Evolutionary conservation across 2,888 invertebrate species (phyloP).

Genomic region (Cosmia pyralina): DNA sequence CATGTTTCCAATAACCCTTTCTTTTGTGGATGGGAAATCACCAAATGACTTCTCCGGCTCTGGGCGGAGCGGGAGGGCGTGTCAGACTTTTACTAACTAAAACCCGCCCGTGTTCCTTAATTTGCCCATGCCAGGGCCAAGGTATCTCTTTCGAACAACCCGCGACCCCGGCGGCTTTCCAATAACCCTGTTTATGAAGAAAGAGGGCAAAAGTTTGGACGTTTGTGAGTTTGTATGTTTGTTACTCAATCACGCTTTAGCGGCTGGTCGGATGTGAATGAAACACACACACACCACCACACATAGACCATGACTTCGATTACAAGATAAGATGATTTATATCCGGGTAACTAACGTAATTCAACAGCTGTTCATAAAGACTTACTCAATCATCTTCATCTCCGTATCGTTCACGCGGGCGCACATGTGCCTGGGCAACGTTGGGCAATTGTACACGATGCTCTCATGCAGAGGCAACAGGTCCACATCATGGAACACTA

Average conservation of each 20-base stretch:
- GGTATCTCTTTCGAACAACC: too few species aligned
- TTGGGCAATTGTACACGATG: slow-evolving; percentile 96
- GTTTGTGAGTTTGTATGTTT: not conserved
- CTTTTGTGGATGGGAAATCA: too few species aligned
- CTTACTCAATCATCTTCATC: slow-evolving; percentile 32
- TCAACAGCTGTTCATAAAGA: not conserved
- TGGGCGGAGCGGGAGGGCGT: too few species aligned
- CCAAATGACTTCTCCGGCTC: too few species aligned
- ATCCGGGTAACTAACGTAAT: not conserved
- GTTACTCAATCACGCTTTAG: not conserved
- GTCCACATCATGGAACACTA: slow-evolving; percentile 98
- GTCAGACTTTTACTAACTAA: too few species aligned
- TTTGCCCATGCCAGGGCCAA: too few species aligned
- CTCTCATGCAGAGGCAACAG: slow-evolving; percentile 96
- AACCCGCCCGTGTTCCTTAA: too few species aligned
- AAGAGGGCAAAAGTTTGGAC: too few species aligned
- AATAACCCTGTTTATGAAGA: too few species aligned
- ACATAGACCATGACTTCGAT: not conserved
- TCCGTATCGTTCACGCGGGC: slow-evolving; percentile 81
- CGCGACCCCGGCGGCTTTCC: too few species aligned
- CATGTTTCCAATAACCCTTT: too few species aligned
- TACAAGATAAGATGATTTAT: not conserved
- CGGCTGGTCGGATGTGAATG: not conserved
- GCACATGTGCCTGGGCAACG: slow-evolving; percentile 96
- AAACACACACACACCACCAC: too few species aligned